These are phyloP conservation scores for Podarcis lilfordi DNA, from an alignment of 2,797 vertebrate species.

Conservation along the genomic window DNA sequence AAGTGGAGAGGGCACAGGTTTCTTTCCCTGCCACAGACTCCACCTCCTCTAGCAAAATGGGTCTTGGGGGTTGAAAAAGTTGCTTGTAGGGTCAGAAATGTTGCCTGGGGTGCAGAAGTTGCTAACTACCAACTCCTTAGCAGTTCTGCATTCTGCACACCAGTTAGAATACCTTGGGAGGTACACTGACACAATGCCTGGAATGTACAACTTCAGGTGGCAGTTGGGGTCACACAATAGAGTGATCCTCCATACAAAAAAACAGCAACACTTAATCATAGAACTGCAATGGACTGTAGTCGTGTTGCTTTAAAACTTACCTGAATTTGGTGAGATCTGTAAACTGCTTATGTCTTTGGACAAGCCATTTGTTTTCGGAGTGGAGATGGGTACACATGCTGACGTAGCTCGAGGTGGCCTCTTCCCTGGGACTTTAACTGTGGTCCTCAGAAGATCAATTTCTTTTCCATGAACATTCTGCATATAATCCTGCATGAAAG, in stretches of 20 bases:
- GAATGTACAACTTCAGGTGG: background rate
- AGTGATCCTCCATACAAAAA: background rate
- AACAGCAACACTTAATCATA: background rate
- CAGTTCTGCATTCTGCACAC: background rate
- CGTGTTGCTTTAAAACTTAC: constrained; percentile 66
- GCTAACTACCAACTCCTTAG: background rate
- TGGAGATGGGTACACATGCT: constrained; percentile 86
- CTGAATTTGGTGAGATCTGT: constrained; percentile 89
- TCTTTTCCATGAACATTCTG: constrained; percentile 98
- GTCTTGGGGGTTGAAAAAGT: no score
- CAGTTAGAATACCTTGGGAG: background rate
- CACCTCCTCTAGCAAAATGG: no score
- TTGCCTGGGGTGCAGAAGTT: no score
- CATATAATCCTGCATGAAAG: constrained; percentile 90
- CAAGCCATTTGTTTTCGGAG: constrained; percentile 93
- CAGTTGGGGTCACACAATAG: background rate
- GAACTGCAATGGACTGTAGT: background rate
- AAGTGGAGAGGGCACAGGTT: no score
- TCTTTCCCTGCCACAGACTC: no score
- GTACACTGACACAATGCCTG: background rate
- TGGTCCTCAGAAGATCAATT: constrained; percentile 94
- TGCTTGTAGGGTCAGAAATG: no score
- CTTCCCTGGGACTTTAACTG: constrained; percentile 96
- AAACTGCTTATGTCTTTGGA: constrained; percentile 93
- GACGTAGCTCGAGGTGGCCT: constrained; percentile 92